Conservation (phyloP, 2,888 invertebrate genomes). For the Megaustenia siamemsis region DNA sequence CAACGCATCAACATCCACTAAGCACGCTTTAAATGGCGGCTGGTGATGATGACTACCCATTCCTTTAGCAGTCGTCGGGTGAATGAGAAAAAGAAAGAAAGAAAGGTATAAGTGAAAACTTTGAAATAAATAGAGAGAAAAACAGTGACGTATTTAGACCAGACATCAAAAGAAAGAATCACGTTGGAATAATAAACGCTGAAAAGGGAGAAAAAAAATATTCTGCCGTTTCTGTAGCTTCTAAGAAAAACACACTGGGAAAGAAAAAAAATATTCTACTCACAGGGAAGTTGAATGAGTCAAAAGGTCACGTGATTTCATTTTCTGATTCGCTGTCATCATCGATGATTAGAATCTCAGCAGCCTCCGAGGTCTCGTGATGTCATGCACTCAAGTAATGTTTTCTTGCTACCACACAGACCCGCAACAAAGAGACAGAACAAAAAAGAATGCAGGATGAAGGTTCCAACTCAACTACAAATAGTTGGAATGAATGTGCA, state of each 20-base stretch:
- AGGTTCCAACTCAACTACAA: neutral
- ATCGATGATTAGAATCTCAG: neutral
- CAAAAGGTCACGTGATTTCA: slow-evolving; percentile 30
- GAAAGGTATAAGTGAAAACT: no score
- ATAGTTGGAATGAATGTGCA: neutral
- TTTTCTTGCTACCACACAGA: neutral
- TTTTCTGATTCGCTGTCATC: slow-evolving; percentile 35
- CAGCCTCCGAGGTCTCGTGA: neutral
- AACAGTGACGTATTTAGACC: no score
- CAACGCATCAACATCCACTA: no score
- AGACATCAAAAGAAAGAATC: no score
- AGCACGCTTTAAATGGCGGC: no score
- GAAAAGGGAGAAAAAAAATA: neutral
- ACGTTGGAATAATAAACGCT: no score
- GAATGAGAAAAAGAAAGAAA: no score
- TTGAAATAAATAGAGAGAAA: no score
- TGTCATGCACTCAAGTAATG: slow-evolving; percentile 17
- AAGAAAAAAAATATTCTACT: neutral
- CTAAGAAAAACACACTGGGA: neutral
- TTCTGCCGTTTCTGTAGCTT: neutral
- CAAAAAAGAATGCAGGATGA: neutral
- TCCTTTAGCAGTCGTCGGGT: no score
- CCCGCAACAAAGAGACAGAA: neutral
- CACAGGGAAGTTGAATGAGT: neutral
- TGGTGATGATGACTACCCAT: no score